These are phyloP conservation scores for Thalassaphorura encarpata DNA, from an alignment of 1,140 invertebrate genomes.

Conservation along the genomic window DNA sequence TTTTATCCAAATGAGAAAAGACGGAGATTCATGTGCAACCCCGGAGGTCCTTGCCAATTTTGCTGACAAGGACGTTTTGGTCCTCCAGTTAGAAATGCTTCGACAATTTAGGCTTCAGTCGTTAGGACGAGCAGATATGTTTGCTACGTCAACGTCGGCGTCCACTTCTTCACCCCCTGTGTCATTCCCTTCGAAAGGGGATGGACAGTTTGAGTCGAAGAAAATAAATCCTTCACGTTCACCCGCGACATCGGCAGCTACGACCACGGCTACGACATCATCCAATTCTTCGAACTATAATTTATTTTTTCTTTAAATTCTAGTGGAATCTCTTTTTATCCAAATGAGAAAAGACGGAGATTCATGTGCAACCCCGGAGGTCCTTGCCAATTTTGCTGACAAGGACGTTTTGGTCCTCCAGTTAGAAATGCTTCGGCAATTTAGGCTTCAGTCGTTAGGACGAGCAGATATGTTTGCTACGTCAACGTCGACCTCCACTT, in stretches of 20 bases:
- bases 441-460: no score
- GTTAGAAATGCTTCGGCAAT: background rate
- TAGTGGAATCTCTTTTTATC: background rate
- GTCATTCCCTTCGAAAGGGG: background rate
- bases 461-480: no score
- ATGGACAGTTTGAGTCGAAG: background rate
- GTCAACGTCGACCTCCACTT: no score
- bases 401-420: constrained; percentile 28
- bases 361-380: constrained; percentile 34
- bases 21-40: constrained; percentile 35
- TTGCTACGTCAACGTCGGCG: no score
- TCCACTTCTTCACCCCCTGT: background rate
- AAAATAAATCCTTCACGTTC: constrained; percentile 34
- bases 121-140: no score
- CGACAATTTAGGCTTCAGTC: background rate
- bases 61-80: constrained; percentile 15
- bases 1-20: background rate
- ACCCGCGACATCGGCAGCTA: constrained; percentile 31
- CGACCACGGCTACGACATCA: constrained; percentile 30
- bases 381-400: background rate
- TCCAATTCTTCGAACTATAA: constrained; percentile 28
- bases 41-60: constrained; percentile 23
- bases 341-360: constrained; percentile 30
- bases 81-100: constrained; percentile 17
- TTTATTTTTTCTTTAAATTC: background rate